Evolutionary conservation across 2,113 vertebrate species (phyloP), one percentile per base, ranked within the genome.

Genomic region (Ptyas mucosa): DNA sequence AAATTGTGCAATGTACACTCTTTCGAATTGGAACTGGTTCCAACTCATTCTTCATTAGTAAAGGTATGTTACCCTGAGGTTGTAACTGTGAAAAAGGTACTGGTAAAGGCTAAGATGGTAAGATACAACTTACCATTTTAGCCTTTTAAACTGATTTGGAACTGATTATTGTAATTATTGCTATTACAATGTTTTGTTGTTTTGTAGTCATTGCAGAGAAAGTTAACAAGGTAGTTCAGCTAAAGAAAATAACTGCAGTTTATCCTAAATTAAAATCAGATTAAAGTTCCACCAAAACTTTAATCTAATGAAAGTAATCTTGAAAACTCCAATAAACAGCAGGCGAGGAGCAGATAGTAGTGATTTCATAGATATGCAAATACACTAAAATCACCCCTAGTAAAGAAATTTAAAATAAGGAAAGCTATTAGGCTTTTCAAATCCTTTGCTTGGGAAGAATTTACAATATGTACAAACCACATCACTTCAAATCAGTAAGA

Each of bases 241-340:
- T 89, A 69, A 0, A 20, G 14, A 0, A 90, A 54, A 11, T 46
- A 94, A 87, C 5, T 57, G 29, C 8, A 93, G 46, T 54, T 88
- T 54, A 51, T 69, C 46, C 10, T 26, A 90, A 94, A 94, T 95
- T 86, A 92, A 93, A 51, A 85, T 93, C 18, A 88, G 34, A 34
- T 34, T 15, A 94, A 95, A 20, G 3, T 81, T 94, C 87, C 93
- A 15, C 21, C 55, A 89, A 93, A 75, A 85, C 20, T 93, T 0
- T 23, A 92, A 61, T 46, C 61, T 91, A 39, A 21, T 89, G 69
- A 89, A 93, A 95, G 94, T 51, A 75, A 49, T 89, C 90, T 89
- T 54, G 85, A 88, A 46, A 91, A 89, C 52, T 46, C 75, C 93
- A 95, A 23, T 58, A 94, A 64, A 92, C 29, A 9, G 20, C 75